Base-by-base conservation (phyloP, 2,797 vertebrate species). In the Loris lydekkerianus region DNA sequence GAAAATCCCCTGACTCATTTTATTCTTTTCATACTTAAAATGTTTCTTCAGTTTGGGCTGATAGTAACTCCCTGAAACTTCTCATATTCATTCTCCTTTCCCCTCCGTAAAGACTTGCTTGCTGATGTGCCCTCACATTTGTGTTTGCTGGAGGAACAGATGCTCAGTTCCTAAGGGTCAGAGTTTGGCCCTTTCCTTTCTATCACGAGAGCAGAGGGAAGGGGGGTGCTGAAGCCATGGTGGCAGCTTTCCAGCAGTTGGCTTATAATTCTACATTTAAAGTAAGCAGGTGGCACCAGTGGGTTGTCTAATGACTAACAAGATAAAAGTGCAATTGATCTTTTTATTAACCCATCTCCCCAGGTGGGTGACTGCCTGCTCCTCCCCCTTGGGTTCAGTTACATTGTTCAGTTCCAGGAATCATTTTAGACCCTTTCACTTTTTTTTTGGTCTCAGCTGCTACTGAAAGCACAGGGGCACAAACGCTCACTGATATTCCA, bases 281-380 rank as follows among this genome's bases (percentile, higher is more conserved):
- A 97, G 90, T 61, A 97, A 96, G 96, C 97, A 98, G 96, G 93
- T 98, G 94, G 96, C 85, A 97, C 96, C 89, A 96, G 78, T 90
- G 83, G 18, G 81, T 18, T 95, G 89, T 92, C 97, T 97, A 98
- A 96, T 96, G 97, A 97, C 92, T 98, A 96, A 97, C 83, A 82
- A 65, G 80, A 96, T 84, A 96, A 97, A 96, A 98, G 97, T 80
- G 61, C 49, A 94, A 98, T 97, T 97, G 96, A 98, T 98, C 96
- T 93, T 69, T 86, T 92, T 80, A 96, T 97, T 98, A 96, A 84
- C 76, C 46, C 2, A 0, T 43, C 96, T 97, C 89, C 46, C 86
- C 49, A 96, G 29, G 80, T 97, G 85, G n/a, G 21, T 91, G 67
- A 31, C 31, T 89, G 67, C 31, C 80, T 77, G 40, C 70, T 93